Percentiles rank a stretch among this genome's conserved stretches.
Evolutionary conservation across 2,113 vertebrate genomes (phyloP).

Genomic region (Centropristis striata): DNA sequence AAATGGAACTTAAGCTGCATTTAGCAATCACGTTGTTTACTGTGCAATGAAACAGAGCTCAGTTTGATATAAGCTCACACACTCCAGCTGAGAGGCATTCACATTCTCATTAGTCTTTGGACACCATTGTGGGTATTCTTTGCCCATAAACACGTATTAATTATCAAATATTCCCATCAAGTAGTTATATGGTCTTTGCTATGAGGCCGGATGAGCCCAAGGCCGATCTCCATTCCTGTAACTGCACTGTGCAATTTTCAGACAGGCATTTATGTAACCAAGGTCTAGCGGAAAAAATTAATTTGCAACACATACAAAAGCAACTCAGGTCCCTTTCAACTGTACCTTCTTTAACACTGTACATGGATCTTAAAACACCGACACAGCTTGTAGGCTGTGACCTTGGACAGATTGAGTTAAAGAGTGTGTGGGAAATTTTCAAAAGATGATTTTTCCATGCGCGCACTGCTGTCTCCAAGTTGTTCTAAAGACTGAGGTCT

Average conservation of each 20-base stretch:
- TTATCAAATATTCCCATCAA: conserved; percentile 12
- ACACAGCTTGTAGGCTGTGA: neutral
- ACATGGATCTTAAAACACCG: neutral
- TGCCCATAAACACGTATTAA: conserved; percentile 8
- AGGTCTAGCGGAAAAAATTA: conserved; percentile 3
- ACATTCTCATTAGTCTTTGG: neutral
- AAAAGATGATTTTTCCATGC: neutral
- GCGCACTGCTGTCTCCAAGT: neutral
- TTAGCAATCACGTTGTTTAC: neutral
- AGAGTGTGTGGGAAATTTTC: neutral
- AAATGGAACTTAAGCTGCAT: neutral
- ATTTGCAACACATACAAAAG: conserved; percentile 8
- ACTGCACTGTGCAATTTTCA: neutral
- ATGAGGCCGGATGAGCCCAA: neutral
- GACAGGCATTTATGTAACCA: conserved; percentile 22
- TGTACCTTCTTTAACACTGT: neutral
- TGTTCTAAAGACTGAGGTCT: neutral
- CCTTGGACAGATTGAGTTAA: neutral
- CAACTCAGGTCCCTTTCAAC: neutral
- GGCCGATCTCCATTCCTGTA: neutral
- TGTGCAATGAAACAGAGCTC: neutral
- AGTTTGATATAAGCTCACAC: neutral
- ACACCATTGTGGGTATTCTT: neutral
- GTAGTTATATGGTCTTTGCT: neutral
- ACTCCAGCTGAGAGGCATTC: neutral